Evolutionary conservation across 1,140 invertebrate genomes (phyloP), one percentile per base, ranked within the genome.

Genomic region (Oreohelix idahoensis): DNA sequence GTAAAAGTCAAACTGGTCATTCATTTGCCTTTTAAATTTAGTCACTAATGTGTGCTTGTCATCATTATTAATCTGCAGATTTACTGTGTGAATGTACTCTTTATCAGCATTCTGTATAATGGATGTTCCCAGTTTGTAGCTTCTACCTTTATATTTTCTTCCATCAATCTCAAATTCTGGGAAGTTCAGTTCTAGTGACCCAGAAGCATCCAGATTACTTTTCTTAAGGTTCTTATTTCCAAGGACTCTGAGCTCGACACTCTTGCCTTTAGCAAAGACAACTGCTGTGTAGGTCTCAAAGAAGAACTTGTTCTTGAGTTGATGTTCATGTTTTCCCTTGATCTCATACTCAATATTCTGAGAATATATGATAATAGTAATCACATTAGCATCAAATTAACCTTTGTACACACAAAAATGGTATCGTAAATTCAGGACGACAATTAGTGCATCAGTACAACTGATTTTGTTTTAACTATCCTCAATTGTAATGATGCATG

Each of bases 271-370:
- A n/a, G 35, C 80, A 78, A 83, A 83, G 36, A 81, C 63, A 29
- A 75, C 5, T 4, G 75, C 73, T 20, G 77, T 49, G 71, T 85
- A 85, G 1, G 81, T 75, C 51, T 85, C 84, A 36, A 79, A 13
- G 10, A 10, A 32, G 11, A 63, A 17, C 74, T 79, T 79, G 39
- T 71, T 80, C 26, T 45, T 70, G 23, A 81, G 66, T 0, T 81
- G 11, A 49, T 85, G 84, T 53, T 75, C 81, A 49, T 85, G 84
- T 69, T 85, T 85, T 15, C 84, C 84, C 29, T 83, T 85, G 49
- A 85, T 35, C 63, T 85, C 63, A 42, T 83, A 85, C 53, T 85
- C 84, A 23, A 85, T 63, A n/a, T 45, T 49, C 80, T 85, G 66
- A 42, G 78, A 10, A 85, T 32, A 81, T 26, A 69, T 45, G 5